Evolutionary conservation across 2,113 vertebrate genomes (phyloP), one percentile per base, ranked within the genome.

Genomic region (Lasiurus borealis): DNA sequence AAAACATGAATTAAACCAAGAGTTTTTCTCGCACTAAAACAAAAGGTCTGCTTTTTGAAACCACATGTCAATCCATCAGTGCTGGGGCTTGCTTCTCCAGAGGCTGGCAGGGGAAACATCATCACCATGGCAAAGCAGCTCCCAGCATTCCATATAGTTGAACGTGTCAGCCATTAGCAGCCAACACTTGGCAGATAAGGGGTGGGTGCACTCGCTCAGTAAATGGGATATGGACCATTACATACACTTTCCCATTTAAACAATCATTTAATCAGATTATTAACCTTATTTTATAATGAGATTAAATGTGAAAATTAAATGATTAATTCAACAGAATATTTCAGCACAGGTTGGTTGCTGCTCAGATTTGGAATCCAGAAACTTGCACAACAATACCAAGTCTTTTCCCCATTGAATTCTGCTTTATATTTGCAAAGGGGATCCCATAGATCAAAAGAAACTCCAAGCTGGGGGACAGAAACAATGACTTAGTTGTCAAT

Each of bases 231-330:
- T 34, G 14, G 57, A 34, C 27, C 27, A 77, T 68, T 75, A 48
- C 31, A 84, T 5, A 80, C 1, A 46, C 46, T 27, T n/a, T 90
- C 81, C n/a, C 13, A 76, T 59, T 72, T 73, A 77, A 78, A 34
- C 6, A 90, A 27, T 50, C 27, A 72, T 40, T 14, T 73, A 62
- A 86, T 15, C 80, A 29, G 29, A 75, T 80, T 57, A 68, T 66
- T 59, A 69, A 59, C 25, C 14, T 15, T 46, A 29, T 64, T 71
- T 88, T 44, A 88, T 54, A 25, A 62, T 78, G 15, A 77, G 88
- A 89, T 64, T 71, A 77, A 66, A 82, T 48, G 21, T n/a, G 75
- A 91, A 91, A 72, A 3, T 83, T 31, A 50, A 82, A 46, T 66
- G 8, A 64, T 75, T 90, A n/a, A 6, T n/a, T 84, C 13, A 76